Evolutionary conservation across 1,140 invertebrate genomes (phyloP), one percentile per base, ranked within the genome.

Genomic region (Drosophila persimilis): DNA sequence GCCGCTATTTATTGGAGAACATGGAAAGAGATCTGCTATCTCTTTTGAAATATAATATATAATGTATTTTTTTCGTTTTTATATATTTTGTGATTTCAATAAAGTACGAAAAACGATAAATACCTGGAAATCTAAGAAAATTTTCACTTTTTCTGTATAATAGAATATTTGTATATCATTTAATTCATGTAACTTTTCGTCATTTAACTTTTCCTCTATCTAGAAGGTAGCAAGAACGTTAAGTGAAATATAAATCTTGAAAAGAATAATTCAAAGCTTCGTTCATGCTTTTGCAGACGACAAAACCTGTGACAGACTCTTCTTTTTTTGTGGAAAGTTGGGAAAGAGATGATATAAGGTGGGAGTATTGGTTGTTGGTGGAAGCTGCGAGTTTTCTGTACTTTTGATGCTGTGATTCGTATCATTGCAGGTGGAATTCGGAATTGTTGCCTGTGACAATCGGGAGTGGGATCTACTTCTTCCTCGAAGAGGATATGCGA

Each of bases 331-430:
- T 35, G 31, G 9, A 3, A 35, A 11, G 9, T 35, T 11, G 35
- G 35, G 2, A 35, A 35, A 35, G 9, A 35, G 3, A 11, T 35
- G 3, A 39, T 39, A 5, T 39, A 39, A 4, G 0, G 8, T 35
- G 2, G 3, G 20, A 24, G 13, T 15, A 26, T 8, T 7, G 15
- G 43, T 11, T 1, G 7, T 44, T 11, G 13, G 31, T 31, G 20
- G 29, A 31, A 69, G 56, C 59, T 63, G 63, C 66, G 41, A 45
- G 45, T 29, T 44, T 22, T 75, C 47, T 48, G 31, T 55, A 50
- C 56, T 54, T 57, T 59, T 66, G 15, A 60, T 74, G 71, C 51
- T 59, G 50, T 58, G 55, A 73, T 60, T 73, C 69, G 58, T 62
- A 57, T 72, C 70, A 73, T 61, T 57, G 31, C 57, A 73, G 57